Percentiles rank a stretch among this genome's conserved stretches.
Evolutionary conservation across 2,797 vertebrate genomes (phyloP).

Genomic region (Nasua narica): DNA sequence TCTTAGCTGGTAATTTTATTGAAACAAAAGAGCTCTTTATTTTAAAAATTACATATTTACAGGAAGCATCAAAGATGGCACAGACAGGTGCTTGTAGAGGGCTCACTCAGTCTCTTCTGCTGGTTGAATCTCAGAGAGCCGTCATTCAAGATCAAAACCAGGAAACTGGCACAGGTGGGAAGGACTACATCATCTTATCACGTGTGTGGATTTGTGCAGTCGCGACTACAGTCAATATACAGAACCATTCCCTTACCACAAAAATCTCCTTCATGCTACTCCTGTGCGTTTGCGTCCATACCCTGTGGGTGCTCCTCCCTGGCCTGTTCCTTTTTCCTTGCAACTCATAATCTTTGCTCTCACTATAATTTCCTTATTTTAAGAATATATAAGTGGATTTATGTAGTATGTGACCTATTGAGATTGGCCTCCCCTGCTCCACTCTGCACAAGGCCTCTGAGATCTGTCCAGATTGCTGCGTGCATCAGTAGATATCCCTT

Average conservation of each 20-base stretch:
- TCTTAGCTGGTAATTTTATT: background rate
- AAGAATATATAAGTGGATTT: background rate
- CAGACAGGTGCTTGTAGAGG: background rate
- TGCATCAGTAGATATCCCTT: background rate
- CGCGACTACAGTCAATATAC: background rate
- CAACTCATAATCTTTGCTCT: background rate
- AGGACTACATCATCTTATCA: background rate
- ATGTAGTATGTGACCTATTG: background rate
- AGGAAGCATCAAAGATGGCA: background rate
- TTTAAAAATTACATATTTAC: background rate
- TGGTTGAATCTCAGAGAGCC: background rate
- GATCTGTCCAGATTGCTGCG: background rate
- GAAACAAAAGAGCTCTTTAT: background rate
- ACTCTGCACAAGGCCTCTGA: background rate
- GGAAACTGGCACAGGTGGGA: background rate
- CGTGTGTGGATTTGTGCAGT: background rate
- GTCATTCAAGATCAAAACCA: background rate
- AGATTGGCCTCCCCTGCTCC: background rate
- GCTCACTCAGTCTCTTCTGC: background rate
- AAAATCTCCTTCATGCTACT: background rate
- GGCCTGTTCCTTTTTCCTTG: background rate
- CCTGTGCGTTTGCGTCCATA: background rate
- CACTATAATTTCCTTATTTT: background rate
- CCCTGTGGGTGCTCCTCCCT: no score
- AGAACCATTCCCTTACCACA: background rate